A percentile compares a stretch with the other conserved stretches of the same genome.
phyloP scores from a whole-genome alignment of 2,113 vertebrate genomes.

The Pseudolaguvia tuberculata region DNA sequence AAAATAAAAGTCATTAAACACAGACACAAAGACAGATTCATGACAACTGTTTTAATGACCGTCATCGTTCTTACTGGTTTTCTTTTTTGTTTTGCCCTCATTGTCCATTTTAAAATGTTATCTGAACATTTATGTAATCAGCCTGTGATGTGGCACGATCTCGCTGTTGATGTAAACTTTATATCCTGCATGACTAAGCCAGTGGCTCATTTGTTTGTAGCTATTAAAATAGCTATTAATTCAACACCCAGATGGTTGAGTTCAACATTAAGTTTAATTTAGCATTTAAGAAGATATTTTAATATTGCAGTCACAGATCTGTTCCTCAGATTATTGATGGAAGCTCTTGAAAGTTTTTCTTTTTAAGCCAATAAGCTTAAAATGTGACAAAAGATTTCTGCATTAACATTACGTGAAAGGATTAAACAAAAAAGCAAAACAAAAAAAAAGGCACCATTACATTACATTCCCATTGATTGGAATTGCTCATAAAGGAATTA shows the following conservation, averaged over 20 bases:
- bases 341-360: neutral
- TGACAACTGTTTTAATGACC: too few relatives aligned
- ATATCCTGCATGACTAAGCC: too few relatives aligned
- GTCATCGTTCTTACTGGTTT: too few relatives aligned
- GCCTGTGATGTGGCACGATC: too few relatives aligned
- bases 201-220: too few relatives aligned
- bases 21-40: too few relatives aligned
- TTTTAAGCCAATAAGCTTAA: neutral
- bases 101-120: too few relatives aligned
- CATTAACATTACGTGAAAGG: neutral
- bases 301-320: constrained; percentile 11
- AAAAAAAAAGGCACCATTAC: neutral
- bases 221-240: neutral
- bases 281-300: constrained; percentile 21
- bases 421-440: too few relatives aligned
- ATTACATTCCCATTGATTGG: neutral
- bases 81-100: too few relatives aligned
- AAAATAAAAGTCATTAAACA: too few relatives aligned
- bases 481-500: neutral
- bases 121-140: too few relatives aligned
- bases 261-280: constrained; percentile 8
- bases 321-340: neutral
- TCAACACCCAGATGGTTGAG: neutral
- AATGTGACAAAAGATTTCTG: constrained; percentile 3
- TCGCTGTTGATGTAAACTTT: too few relatives aligned